These are phyloP conservation scores for Macrotrachela quadricornifera DNA, from an alignment of 1,140 invertebrate genomes.

Conservation along the genomic window DNA sequence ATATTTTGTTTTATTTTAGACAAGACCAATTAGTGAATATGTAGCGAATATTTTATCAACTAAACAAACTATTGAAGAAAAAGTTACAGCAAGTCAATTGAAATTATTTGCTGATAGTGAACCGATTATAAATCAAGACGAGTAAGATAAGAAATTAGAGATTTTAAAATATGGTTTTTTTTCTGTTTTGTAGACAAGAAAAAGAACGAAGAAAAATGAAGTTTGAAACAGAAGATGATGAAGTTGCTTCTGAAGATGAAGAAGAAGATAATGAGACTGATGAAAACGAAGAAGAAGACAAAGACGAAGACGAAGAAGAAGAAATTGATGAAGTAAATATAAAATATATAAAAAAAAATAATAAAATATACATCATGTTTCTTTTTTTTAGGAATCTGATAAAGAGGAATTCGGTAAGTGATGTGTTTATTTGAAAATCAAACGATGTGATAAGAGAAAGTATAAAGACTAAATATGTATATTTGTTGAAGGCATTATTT, in stretches of 20 bases:
- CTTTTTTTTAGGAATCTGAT: too few species aligned
- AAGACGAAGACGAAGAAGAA: constrained; percentile 12
- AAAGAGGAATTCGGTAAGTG: too few species aligned
- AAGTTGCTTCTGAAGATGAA: constrained; percentile 15
- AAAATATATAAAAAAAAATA: constrained; percentile 10
- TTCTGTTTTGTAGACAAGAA: constrained; percentile 11
- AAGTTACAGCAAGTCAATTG: constrained; percentile 57
- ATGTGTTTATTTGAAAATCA: too few species aligned
- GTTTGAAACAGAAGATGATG: constrained; percentile 16
- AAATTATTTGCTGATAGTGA: constrained; percentile 55
- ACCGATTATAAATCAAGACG: constrained; percentile 38
- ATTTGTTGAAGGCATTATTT: too few species aligned
- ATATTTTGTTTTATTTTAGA: not conserved
- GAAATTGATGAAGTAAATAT: constrained; percentile 13
- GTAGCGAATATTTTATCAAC: constrained; percentile 14
- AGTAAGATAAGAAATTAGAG: constrained; percentile 36
- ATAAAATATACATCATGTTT: not conserved
- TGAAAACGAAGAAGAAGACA: constrained; percentile 9
- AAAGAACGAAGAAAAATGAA: constrained; percentile 12
- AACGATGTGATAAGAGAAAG: too few species aligned
- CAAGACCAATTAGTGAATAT: constrained; percentile 15
- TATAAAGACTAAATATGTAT: too few species aligned
- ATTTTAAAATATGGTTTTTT: not conserved
- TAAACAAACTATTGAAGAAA: constrained; percentile 53
- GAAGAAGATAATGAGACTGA: not conserved